Evolutionary conservation across 2,797 vertebrate genomes (phyloP).

Genomic region (Characodon lateralis): DNA sequence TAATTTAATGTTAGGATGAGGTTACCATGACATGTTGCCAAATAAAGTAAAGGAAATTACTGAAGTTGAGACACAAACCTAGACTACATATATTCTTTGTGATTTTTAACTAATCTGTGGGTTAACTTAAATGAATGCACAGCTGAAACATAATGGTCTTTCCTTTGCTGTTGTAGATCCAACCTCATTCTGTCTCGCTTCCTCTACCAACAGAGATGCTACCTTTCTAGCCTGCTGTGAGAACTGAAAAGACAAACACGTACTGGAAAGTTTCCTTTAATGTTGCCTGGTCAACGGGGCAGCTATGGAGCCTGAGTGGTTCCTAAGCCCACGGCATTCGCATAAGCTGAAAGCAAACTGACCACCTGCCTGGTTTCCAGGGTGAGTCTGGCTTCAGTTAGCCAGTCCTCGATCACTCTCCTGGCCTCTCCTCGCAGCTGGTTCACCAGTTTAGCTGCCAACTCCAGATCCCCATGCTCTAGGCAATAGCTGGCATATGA

Average conservation of each 20-base stretch:
- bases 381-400: slow-evolving; percentile 90
- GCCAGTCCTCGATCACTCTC: slow-evolving; percentile 93
- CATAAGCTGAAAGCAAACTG: slow-evolving; percentile 90
- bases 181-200: not conserved
- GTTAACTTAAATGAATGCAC: not conserved
- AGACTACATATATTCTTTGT: not conserved
- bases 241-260: too few relatives aligned
- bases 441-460: slow-evolving; percentile 95
- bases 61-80: slow-evolving; percentile 20
- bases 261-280: too few relatives aligned
- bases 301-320: slow-evolving; percentile 87
- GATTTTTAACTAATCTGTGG: not conserved
- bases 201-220: not conserved
- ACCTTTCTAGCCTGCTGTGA: slow-evolving; percentile 2
- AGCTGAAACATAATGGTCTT: not conserved
- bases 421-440: slow-evolving; percentile 92
- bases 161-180: not conserved
- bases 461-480: slow-evolving; percentile 94
- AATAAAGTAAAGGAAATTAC: slow-evolving; percentile 13
- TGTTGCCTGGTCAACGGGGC: not conserved
- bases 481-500: slow-evolving; percentile 93
- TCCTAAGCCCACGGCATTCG: slow-evolving; percentile 92
- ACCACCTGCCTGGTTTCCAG: slow-evolving; percentile 93
- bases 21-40: slow-evolving; percentile 38
- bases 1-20: slow-evolving; percentile 13